Percentiles rank a stretch among this genome's conserved stretches.
These are phyloP conservation scores for Elmis aenea DNA, from an alignment of 2,888 invertebrate genomes.

Conservation along the genomic window DNA sequence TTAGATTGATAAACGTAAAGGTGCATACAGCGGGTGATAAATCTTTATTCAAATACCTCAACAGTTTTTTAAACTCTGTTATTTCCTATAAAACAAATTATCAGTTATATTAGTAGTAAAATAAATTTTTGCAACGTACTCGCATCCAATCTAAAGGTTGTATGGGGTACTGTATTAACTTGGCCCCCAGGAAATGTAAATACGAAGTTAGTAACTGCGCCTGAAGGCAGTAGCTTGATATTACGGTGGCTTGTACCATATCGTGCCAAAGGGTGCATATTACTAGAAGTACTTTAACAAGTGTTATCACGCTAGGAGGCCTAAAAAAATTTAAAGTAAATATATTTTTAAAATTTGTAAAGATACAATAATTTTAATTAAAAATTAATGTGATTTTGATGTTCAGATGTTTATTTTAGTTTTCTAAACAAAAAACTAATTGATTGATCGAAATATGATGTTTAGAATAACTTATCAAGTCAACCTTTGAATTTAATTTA, in stretches of 20 bases:
- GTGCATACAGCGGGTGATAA: constrained; percentile 72
- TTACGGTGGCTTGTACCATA: constrained; percentile 75
- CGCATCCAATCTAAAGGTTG: constrained; percentile 75
- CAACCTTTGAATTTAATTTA: no score
- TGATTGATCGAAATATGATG: no score
- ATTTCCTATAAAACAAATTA: constrained; percentile 57
- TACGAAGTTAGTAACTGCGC: constrained; percentile 72
- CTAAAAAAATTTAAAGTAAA: no score
- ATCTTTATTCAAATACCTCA: constrained; percentile 72
- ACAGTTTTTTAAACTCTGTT: constrained; percentile 70
- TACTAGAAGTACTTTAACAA: constrained; percentile 58
- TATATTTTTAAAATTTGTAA: no score
- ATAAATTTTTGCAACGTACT: no score
- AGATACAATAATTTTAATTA: no score
- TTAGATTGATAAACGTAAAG: constrained; percentile 68
- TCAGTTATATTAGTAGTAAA: constrained; percentile 11
- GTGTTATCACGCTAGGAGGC: constrained; percentile 47
- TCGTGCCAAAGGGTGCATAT: constrained; percentile 71
- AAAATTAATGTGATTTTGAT: no score
- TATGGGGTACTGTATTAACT: constrained; percentile 67
- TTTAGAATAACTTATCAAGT: no score
- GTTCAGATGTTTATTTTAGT: no score
- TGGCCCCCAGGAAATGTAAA: constrained; percentile 65
- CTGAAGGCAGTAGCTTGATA: constrained; percentile 78
- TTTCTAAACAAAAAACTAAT: no score